Evolutionary conservation across 2,797 vertebrate genomes (phyloP), one percentile per base, ranked within the genome.

Genomic region (Neosilurus mollespiculum): DNA sequence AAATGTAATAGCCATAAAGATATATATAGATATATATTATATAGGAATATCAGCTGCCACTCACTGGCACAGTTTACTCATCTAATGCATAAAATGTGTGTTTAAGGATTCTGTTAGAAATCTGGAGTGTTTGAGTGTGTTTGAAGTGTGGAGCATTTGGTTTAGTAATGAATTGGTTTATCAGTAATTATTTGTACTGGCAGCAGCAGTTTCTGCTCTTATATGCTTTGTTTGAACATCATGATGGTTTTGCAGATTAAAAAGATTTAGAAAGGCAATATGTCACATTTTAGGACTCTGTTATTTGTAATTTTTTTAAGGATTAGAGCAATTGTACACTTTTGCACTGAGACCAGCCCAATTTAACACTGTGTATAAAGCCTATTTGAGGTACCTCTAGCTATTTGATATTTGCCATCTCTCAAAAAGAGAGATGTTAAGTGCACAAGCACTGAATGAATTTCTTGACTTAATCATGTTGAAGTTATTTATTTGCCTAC

Each of bases 151-250:
- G 54, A 62, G 43, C 62, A 34, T 82, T 85, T 76, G 70, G 81
- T 80, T 73, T 66, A 78, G 75, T 56, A 84, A 83, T 85, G 81
- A 85, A 83, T 84, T 78, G 69, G 79, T 64, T 84, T 81, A 70
- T 24, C 79, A 80, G 65, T 81, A 79, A 69, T 82, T 78, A 66
- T 77, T 82, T 82, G 51, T 69, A 61, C 26, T 83, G 81, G 58
- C 78, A 71, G 71, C 1, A 51, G 73, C 81, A 87, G 81, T 67
- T 83, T 83, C 81, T 37, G 69, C 59, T 77, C 62, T 80, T 84
- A 77, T 82, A 82, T 81, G 70, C 65, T 66, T 70, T 80, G 84
- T 66, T 78, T 72, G 58, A 81, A 78, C 61, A 71, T 78, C 72
- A 6, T 22, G 53, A 59, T 64, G 53, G 26, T 69, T 78, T 78